These are phyloP conservation scores for Ericerus pela DNA, from an alignment of 1,140 invertebrate species.

Conservation along the genomic window DNA sequence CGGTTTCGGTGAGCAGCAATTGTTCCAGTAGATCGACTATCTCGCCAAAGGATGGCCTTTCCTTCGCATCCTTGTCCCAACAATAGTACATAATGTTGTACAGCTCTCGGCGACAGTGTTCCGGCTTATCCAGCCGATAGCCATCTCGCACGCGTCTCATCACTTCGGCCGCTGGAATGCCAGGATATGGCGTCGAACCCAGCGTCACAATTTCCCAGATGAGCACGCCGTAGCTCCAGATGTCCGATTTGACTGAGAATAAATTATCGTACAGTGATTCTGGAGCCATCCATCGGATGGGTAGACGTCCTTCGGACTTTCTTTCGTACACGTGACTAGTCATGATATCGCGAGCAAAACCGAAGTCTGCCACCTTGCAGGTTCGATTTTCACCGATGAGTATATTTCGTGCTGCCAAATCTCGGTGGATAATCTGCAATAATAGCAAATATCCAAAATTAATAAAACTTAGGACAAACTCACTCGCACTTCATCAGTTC, in stretches of 20 bases:
- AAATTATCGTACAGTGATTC: conserved; percentile 83
- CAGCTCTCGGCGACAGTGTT: conserved; percentile 71
- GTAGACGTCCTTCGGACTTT: conserved; percentile 66
- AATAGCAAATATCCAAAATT: too few species aligned
- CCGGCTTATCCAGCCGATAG: conserved; percentile 70
- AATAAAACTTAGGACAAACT: too few species aligned
- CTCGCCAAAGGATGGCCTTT: conserved; percentile 63
- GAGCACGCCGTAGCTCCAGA: conserved; percentile 85
- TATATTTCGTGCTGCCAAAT: conserved; percentile 80
- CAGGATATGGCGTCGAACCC: conserved; percentile 79
- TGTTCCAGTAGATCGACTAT: conserved; percentile 62
- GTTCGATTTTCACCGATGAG: conserved; percentile 71
- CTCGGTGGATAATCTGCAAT: conserved; percentile 72
- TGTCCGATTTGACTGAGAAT: conserved; percentile 79
- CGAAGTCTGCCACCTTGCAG: conserved; percentile 90
- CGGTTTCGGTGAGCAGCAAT: conserved; percentile 69
- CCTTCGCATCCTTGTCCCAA: conserved; percentile 66
- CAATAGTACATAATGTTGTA: conserved; percentile 92
- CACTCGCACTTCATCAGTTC: too few species aligned
- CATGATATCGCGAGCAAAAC: conserved; percentile 72
- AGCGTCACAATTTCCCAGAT: conserved; percentile 86
- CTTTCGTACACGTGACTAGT: conserved; percentile 75
- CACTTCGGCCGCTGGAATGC: conserved; percentile 66
- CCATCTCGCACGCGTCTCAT: conserved; percentile 66
- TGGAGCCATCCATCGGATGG: conserved; percentile 80